Conservation (phyloP, 2,113 vertebrate species). For the Varanus komodoensis region DNA sequence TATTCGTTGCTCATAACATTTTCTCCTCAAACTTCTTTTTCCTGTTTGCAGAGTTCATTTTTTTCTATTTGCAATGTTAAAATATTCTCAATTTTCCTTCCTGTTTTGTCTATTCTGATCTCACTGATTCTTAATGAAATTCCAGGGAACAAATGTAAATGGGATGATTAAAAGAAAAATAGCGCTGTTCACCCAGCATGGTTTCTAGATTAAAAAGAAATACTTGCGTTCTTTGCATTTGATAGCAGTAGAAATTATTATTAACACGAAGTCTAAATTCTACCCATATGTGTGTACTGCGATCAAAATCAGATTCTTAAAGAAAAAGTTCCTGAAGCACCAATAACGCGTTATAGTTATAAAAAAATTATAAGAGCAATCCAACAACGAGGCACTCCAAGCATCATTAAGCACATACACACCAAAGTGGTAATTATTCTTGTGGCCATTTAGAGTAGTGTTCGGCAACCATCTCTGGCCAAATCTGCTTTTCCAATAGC, state of each 20-base stretch:
- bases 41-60: neutral
- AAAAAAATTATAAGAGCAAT: neutral
- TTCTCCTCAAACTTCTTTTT: slow-evolving; percentile 14
- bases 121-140: slow-evolving; percentile 32
- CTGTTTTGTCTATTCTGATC: slow-evolving; percentile 34
- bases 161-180: slow-evolving; percentile 16
- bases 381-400: neutral
- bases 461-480: neutral
- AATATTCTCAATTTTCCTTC: slow-evolving; percentile 24
- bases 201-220: slow-evolving; percentile 21
- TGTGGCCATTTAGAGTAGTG: neutral
- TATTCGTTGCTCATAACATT: slow-evolving; percentile 45
- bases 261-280: slow-evolving; percentile 30
- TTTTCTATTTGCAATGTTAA: slow-evolving; percentile 9
- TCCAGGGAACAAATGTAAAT: slow-evolving; percentile 17
- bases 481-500: neutral
- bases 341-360: slow-evolving; percentile 7
- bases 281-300: slow-evolving; percentile 35
- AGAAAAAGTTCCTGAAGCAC: neutral
- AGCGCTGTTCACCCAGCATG: slow-evolving; percentile 44
- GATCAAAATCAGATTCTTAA: slow-evolving; percentile 39
- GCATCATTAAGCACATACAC: neutral
- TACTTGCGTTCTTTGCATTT: slow-evolving; percentile 37
- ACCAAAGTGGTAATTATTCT: neutral
- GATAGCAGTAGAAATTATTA: slow-evolving; percentile 39